Evolutionary conservation across 2,113 vertebrate genomes (phyloP).

Genomic region (Dasypus novemcinctus): DNA sequence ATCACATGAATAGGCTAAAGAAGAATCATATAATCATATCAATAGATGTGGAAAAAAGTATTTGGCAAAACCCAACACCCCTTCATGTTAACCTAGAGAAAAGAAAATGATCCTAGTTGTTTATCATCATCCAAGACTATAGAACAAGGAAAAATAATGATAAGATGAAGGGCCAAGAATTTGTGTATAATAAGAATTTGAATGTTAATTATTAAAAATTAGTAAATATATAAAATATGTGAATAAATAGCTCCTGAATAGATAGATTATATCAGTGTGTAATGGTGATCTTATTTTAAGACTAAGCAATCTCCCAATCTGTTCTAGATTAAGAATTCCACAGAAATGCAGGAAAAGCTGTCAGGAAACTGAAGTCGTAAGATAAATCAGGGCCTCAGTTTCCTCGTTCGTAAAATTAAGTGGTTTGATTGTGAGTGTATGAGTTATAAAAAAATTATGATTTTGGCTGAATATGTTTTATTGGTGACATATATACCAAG

Average conservation of each 20-base stretch:
- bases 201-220: neutral
- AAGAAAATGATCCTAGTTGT: neutral
- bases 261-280: neutral
- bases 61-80: too few species aligned
- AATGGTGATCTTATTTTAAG: neutral
- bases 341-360: neutral
- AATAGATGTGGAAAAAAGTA: too few species aligned
- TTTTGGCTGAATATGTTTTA: conserved; percentile 20
- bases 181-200: conserved; percentile 14
- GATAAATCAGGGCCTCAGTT: neutral
- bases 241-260: neutral
- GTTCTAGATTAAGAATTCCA: neutral
- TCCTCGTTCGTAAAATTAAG: conserved; percentile 41
- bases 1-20: too few species aligned
- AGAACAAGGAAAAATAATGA: neutral
- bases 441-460: neutral
- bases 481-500: neutral
- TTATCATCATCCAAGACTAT: conserved; percentile 11
- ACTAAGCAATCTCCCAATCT: neutral
- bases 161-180: neutral
- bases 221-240: neutral
- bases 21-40: too few species aligned
- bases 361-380: neutral
- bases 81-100: neutral
- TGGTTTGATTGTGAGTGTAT: neutral